Evolutionary conservation across 2,797 vertebrate species (phyloP), one percentile per base, ranked within the genome.

Genomic region (Mallotus villosus): DNA sequence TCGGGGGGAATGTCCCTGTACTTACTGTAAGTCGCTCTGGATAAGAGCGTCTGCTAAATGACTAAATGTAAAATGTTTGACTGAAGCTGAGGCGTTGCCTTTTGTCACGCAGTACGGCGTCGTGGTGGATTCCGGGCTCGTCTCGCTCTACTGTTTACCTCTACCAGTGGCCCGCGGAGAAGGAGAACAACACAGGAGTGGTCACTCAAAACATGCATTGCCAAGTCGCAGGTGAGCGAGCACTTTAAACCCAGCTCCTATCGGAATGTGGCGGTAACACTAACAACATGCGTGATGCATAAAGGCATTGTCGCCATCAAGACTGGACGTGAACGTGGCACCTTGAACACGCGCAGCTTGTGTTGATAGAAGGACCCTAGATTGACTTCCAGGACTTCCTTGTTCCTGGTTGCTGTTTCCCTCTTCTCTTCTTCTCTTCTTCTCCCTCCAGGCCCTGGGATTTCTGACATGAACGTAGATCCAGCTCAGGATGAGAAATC

Each of bases 81-180:
- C 51, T 7, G 6, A 55, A n/a, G 41, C 41, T 3, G 41, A 8
- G 9, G 9, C 12, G 11, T 0, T 46, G 41, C 14, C 8, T 46
- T 46, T 8, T 46, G 9, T 46, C 41, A 19, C 70, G n/a, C 77
- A 99, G 97, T 98, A 96, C 68, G 97, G 97, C 29, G 94, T 99
- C 49, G 97, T 99, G 62, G 90, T 99, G 69, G 97, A 99, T 71
- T 94, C 97, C 0, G 97, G 97, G 97, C 29, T 98, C 97, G 4
- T 97, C 97, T 61, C 94, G 95, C 14, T 99, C 97, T 34, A 97
- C 87, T 0, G 82, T 97, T 34, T 97, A 96, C 0, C 87, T 99
- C 63, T 99, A 99, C 25, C 83, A 95, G 78, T 99, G 97, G 97
- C 97, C 96, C 0, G 96, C 95, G 0, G 94, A 97, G 78, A 99